Percentiles rank a stretch among this genome's conserved stretches.
phyloP scores from a whole-genome alignment of 2,113 vertebrate species.

The Dromas ardeola region DNA sequence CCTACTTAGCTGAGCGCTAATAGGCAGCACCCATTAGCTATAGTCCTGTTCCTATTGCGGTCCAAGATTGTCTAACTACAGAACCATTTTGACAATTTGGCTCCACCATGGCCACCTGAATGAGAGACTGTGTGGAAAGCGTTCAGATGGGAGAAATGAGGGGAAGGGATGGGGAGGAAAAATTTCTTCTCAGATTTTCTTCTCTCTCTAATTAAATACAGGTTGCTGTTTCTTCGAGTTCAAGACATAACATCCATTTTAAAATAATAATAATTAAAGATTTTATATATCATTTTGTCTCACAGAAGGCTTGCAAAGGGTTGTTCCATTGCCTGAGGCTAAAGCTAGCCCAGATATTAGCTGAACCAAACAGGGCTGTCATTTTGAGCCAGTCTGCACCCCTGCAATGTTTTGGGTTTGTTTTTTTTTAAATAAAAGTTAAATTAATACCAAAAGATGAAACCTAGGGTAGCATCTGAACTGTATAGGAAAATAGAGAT shows the following conservation, averaged over 20 bases:
- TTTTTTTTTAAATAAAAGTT: not conserved
- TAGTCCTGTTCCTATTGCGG: not conserved
- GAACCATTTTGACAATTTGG: not conserved
- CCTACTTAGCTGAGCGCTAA: not conserved
- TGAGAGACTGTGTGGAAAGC: not conserved
- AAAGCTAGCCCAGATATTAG: conserved; percentile 64
- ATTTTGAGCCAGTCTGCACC: not conserved
- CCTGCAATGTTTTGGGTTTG: not conserved
- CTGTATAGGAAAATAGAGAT: not conserved
- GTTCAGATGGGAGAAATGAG: not conserved
- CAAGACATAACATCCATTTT: not conserved
- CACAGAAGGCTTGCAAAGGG: conserved; percentile 45
- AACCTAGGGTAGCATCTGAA: not conserved
- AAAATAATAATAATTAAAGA: conserved; percentile 50
- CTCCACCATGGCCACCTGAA: not conserved
- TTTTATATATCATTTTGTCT: conserved; percentile 3
- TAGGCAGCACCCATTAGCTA: not conserved
- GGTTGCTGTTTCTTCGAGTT: not conserved
- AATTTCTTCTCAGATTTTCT: not conserved
- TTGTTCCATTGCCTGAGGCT: conserved; percentile 33
- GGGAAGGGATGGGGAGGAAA: not conserved
- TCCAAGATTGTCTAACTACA: not conserved
- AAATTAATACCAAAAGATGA: not conserved
- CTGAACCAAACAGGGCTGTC: conserved; percentile 49
- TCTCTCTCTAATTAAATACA: not conserved